Evolutionary conservation across 2,888 invertebrate genomes (phyloP).

Genomic region (Conomelus anceps): DNA sequence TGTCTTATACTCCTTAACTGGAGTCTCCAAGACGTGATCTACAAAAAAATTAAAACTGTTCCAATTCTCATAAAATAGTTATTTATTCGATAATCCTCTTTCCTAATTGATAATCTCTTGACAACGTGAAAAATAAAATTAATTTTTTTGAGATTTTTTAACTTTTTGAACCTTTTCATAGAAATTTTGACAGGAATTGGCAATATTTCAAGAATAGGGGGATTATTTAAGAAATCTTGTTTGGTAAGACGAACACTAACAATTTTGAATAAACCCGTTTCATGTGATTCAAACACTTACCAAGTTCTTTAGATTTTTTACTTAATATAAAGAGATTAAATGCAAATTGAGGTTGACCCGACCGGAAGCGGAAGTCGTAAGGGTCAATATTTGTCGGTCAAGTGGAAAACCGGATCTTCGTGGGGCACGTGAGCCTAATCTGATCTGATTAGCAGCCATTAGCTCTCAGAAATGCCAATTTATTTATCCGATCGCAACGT

Average conservation of each 20-base stretch:
- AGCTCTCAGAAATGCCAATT: not conserved
- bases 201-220: no score
- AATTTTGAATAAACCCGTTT: not conserved
- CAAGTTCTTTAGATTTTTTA: not conserved
- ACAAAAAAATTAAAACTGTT: no score
- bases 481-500: conserved; percentile 3
- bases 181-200: no score
- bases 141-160: no score
- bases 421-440: not conserved
- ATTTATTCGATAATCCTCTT: no score
- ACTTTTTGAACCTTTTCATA: no score
- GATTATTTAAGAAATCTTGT: no score
- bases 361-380: not conserved
- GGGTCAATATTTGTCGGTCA: conserved; percentile 8
- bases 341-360: not conserved
- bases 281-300: not conserved
- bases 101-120: no score
- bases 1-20: no score
- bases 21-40: no score
- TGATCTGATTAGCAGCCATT: not conserved
- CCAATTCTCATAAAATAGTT: no score
- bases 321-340: not conserved
- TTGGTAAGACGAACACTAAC: not conserved
- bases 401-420: not conserved
- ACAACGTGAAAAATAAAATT: no score